These are phyloP conservation scores for Sclerurus mexicanus DNA, from an alignment of 2,113 vertebrate species.

Conservation along the genomic window DNA sequence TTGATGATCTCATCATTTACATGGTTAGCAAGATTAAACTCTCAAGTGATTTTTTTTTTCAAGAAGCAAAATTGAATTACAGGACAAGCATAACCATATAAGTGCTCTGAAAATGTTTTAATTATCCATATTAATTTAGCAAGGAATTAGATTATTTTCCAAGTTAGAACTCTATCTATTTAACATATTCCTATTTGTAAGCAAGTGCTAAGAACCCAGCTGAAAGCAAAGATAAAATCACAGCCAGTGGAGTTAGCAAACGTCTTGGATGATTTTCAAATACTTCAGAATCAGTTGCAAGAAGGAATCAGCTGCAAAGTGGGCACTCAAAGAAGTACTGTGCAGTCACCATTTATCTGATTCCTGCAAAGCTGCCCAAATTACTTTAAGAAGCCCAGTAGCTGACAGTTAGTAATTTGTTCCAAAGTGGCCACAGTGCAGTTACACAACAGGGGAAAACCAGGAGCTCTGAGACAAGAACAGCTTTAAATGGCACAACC, in stretches of 20 bases:
- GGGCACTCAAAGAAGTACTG: background rate
- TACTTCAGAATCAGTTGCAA: background rate
- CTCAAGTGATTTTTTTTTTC: background rate
- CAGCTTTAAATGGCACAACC: background rate
- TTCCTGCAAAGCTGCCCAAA: background rate
- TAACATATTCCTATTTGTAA: background rate
- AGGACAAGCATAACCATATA: background rate
- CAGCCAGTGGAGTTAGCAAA: background rate
- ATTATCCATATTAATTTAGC: background rate
- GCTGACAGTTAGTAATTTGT: background rate
- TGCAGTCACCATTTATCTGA: background rate
- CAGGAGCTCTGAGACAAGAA: background rate
- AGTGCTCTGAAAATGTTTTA: background rate
- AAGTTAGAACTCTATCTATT: background rate
- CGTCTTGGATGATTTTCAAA: background rate
- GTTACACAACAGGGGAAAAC: background rate
- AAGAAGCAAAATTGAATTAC: background rate
- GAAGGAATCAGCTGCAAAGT: background rate
- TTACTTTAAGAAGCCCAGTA: background rate
- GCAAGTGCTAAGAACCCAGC: background rate
- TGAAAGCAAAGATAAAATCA: background rate
- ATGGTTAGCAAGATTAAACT: background rate
- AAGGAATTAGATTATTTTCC: background rate
- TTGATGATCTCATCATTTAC: background rate
- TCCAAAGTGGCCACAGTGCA: background rate